Percentiles rank a stretch among this genome's conserved stretches.
Evolutionary conservation across 2,113 vertebrate species (phyloP).

Genomic region (Chamaea fasciata): DNA sequence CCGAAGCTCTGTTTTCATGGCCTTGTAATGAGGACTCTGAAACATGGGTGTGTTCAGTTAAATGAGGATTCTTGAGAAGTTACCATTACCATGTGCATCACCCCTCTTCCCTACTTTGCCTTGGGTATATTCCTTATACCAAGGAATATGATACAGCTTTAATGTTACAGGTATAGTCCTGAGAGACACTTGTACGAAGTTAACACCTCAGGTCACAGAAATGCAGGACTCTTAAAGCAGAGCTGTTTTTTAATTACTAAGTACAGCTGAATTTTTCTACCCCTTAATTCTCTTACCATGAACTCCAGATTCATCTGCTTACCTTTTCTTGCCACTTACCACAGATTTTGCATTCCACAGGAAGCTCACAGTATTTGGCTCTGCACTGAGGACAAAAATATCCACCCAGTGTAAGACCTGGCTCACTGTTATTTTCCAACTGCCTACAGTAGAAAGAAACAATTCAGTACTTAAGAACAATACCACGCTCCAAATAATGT

Average conservation of each 20-base stretch:
- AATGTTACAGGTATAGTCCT: background rate
- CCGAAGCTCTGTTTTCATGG: background rate
- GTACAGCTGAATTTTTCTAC: background rate
- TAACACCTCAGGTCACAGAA: background rate
- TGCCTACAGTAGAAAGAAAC: slow-evolving; percentile 71
- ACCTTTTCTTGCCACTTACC: slow-evolving; percentile 74
- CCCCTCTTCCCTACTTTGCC: background rate
- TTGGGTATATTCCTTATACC: background rate
- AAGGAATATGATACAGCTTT: background rate
- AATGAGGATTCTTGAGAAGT: background rate
- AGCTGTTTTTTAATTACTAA: background rate
- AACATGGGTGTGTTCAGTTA: background rate
- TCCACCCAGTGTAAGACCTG: slow-evolving; percentile 86
- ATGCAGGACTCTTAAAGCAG: background rate
- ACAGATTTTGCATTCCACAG: slow-evolving; percentile 97
- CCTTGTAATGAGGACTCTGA: background rate
- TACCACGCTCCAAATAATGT: background rate
- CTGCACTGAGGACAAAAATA: slow-evolving; percentile 96
- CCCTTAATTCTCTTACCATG: background rate
- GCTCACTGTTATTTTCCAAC: slow-evolving; percentile 80
- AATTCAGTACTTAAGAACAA: background rate
- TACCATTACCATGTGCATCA: background rate
- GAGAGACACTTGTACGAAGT: fast-evolving
- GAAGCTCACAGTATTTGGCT: slow-evolving; percentile 92
- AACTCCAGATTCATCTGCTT: background rate